Evolutionary conservation across 92 coral and sea anemone genomes (phyloP).

Genomic region (Scolanthus callimorphus): DNA sequence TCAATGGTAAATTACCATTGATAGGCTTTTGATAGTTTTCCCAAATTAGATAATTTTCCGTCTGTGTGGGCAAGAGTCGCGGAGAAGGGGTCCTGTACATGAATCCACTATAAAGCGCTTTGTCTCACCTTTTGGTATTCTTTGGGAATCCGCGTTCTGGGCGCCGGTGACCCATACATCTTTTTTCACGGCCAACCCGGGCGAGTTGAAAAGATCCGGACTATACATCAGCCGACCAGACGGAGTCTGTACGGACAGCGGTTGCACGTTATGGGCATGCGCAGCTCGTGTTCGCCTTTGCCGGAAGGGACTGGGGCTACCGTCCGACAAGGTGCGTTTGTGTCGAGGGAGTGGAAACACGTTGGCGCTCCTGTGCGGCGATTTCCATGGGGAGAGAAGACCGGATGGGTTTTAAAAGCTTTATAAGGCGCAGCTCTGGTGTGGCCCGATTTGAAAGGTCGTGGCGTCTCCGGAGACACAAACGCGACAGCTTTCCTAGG

Average conservation of each 20-base stretch:
- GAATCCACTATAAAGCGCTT: too few species aligned
- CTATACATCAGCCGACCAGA: conserved; percentile 31
- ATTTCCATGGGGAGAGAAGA: conserved; percentile 32
- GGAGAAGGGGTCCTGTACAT: too few species aligned
- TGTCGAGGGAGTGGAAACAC: conserved; percentile 20
- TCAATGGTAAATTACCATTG: too few species aligned
- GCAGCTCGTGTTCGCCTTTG: conserved; percentile 42
- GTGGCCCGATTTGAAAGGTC: conserved; percentile 7
- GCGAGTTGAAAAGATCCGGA: conserved; percentile 17
- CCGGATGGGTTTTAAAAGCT: conserved; percentile 40
- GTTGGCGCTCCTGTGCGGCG: conserved; percentile 16
- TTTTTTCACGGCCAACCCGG: conserved; percentile 30
- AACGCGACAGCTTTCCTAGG: conserved; percentile 21
- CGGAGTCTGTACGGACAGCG: conserved; percentile 31
- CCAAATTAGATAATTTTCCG: too few species aligned
- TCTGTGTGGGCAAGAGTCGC: too few species aligned
- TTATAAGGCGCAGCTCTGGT: conserved; percentile 4
- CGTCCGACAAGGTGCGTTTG: conserved; percentile 44
- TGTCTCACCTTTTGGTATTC: conserved; percentile 17
- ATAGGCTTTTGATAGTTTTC: too few species aligned
- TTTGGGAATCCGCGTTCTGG: conserved; percentile 33
- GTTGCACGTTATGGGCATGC: conserved; percentile 19
- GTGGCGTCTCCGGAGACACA: conserved; percentile 15
- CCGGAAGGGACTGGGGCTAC: conserved; percentile 35
- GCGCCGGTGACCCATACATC: conserved; percentile 42